Evolutionary conservation across 2,888 invertebrate genomes (phyloP).

Genomic region (Blastobasis lacticolella): DNA sequence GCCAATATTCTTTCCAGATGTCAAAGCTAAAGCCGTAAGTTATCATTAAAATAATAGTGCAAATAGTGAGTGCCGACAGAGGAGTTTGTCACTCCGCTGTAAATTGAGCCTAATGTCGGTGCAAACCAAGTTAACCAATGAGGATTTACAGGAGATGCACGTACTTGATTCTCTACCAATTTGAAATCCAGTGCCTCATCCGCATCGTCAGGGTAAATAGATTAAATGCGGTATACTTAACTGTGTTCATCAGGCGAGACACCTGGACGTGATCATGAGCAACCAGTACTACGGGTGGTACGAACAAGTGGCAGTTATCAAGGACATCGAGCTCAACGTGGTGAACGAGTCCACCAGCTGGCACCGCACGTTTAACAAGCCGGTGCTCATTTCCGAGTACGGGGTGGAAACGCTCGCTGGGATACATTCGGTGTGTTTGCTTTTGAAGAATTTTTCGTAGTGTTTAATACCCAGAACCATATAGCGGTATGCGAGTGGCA

Average conservation of each 20-base stretch:
- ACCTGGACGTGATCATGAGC: slow-evolving; percentile 92
- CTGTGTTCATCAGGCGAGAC: slow-evolving; percentile 72
- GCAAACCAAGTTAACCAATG: too few species aligned
- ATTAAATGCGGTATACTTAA: too few species aligned
- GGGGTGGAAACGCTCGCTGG: slow-evolving; percentile 96
- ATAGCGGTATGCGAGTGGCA: too few species aligned
- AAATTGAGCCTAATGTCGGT: too few species aligned
- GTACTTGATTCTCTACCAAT: too few species aligned
- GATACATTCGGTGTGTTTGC: slow-evolving; percentile 84
- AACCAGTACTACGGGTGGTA: slow-evolving; percentile 99
- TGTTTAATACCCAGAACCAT: too few species aligned
- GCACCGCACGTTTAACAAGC: slow-evolving; percentile 87
- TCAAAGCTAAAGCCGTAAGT: slow-evolving; percentile 79
- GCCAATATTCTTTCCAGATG: slow-evolving; percentile 78
- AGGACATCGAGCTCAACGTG: slow-evolving; percentile 82
- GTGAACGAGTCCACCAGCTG: slow-evolving; percentile 85
- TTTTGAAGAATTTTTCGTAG: too few species aligned
- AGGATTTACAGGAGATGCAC: too few species aligned
- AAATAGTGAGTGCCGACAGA: too few species aligned
- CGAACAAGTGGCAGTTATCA: slow-evolving; percentile 84
- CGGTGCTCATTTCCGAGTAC: slow-evolving; percentile 95
- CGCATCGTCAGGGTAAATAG: too few species aligned
- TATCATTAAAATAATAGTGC: background rate
- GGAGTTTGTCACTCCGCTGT: too few species aligned
- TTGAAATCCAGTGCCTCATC: too few species aligned